Conservation (phyloP, 2,797 vertebrate genomes). For the Varecia variegata region DNA sequence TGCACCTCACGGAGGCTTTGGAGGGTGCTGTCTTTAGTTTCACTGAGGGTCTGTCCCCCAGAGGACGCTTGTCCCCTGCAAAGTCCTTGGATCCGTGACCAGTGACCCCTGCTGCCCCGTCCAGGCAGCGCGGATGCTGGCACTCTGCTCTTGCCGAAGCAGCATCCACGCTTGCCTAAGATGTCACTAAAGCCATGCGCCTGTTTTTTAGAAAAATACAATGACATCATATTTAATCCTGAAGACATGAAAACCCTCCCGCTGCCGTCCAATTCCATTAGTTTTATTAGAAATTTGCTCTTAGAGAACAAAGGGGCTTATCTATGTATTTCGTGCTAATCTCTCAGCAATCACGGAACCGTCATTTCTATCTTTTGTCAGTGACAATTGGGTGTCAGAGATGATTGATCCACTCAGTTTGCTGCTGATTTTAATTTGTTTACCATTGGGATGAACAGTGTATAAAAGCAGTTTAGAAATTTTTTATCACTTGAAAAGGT, state of each 20-base stretch:
- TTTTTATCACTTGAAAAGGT: not conserved
- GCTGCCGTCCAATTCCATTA: rapidly evolving
- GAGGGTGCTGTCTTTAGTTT: rapidly evolving
- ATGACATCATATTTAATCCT: rapidly evolving
- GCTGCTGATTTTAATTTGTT: conserved; percentile 12
- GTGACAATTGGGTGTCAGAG: not conserved
- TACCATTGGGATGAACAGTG: rapidly evolving
- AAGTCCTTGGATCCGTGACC: rapidly evolving
- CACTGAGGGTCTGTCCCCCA: rapidly evolving
- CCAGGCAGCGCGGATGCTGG: rapidly evolving
- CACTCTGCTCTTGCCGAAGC: no score
- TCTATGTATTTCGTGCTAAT: not conserved
- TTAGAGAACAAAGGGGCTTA: not conserved
- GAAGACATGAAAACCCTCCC: rapidly evolving
- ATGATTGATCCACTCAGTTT: not conserved
- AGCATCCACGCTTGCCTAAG: rapidly evolving
- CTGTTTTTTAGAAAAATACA: rapidly evolving
- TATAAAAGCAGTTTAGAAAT: not conserved
- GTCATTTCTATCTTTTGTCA: not conserved
- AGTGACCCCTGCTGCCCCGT: rapidly evolving
- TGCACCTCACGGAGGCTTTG: rapidly evolving
- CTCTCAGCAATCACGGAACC: not conserved
- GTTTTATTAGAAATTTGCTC: not conserved
- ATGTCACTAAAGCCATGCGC: rapidly evolving
- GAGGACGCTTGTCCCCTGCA: rapidly evolving